phyloP scores from a whole-genome alignment of 2,113 vertebrate genomes.

The Lasiurus cinereus region DNA sequence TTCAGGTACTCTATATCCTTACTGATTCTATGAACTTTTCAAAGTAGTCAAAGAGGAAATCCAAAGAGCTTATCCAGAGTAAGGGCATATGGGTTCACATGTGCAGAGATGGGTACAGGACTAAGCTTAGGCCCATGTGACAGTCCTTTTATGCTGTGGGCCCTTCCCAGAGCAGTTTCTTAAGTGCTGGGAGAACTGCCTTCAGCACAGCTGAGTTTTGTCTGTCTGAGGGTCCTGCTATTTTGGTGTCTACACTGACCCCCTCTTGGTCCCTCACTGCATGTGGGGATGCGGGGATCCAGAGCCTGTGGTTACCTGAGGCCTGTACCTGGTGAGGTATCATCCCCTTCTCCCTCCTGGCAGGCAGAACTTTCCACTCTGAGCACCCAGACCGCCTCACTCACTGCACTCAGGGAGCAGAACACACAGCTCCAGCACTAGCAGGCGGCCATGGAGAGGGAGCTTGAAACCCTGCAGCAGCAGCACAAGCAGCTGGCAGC shows the following conservation, averaged over 20 bases:
- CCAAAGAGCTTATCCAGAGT: not conserved
- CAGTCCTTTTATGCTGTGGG: fast-evolving
- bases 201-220: not conserved
- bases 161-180: not conserved
- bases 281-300: fast-evolving
- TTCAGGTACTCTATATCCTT: not conserved
- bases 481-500: too few relatives aligned
- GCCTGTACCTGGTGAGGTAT: not conserved
- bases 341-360: too few relatives aligned
- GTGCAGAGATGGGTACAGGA: not conserved
- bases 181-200: too few relatives aligned
- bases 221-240: not conserved
- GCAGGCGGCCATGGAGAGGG: too few relatives aligned
- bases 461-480: too few relatives aligned
- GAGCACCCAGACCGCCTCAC: too few relatives aligned
- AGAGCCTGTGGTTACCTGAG: fast-evolving
- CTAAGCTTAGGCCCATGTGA: fast-evolving
- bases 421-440: too few relatives aligned
- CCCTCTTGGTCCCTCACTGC: fast-evolving
- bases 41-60: not conserved
- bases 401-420: too few relatives aligned
- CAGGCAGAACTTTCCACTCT: too few relatives aligned
- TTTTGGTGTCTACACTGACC: not conserved
- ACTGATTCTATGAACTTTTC: not conserved
- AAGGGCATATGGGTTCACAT: too few relatives aligned